Conservation (phyloP, 2,113 vertebrate species). For the Neotragus pygmaeus region DNA sequence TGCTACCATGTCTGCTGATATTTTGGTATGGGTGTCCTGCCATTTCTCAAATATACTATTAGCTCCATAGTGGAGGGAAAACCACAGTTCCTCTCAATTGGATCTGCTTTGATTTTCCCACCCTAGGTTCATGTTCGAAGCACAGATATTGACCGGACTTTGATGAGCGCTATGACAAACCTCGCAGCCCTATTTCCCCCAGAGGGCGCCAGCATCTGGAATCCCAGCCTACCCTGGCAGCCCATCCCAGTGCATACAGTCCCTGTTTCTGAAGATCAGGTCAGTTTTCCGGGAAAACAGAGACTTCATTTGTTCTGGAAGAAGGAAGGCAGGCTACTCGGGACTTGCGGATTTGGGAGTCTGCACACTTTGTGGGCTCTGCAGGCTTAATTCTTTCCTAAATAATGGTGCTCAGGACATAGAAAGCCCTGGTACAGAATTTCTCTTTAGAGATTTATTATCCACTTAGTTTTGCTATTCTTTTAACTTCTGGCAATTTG, state of each 20-base stretch:
- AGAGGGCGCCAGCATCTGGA: constrained; percentile 79
- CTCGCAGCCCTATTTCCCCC: constrained; percentile 91
- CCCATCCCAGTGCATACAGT: constrained; percentile 91
- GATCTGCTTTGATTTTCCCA: not conserved
- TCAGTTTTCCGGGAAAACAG: constrained; percentile 62
- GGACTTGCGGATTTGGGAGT: not conserved
- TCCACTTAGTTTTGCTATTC: not conserved
- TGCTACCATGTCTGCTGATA: not conserved
- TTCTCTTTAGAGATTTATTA: not conserved
- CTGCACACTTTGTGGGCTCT: not conserved
- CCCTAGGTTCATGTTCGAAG: constrained; percentile 89
- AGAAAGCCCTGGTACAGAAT: not conserved
- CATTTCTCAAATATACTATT: not conserved
- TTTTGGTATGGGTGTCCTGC: not conserved
- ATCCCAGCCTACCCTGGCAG: constrained; percentile 85
- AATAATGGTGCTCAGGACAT: not conserved
- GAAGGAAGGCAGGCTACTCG: not conserved
- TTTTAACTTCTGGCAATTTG: not conserved
- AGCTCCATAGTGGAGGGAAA: not conserved
- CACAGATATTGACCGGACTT: constrained; percentile 91
- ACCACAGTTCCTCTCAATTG: not conserved
- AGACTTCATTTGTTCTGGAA: not conserved
- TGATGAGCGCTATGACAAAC: constrained; percentile 91
- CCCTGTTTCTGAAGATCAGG: constrained; percentile 83
- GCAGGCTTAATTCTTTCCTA: not conserved